Percentiles rank a stretch among this genome's conserved stretches.
These are phyloP conservation scores for Rhabdomys dilectus DNA, from an alignment of 2,113 vertebrate genomes.

Conservation along the genomic window DNA sequence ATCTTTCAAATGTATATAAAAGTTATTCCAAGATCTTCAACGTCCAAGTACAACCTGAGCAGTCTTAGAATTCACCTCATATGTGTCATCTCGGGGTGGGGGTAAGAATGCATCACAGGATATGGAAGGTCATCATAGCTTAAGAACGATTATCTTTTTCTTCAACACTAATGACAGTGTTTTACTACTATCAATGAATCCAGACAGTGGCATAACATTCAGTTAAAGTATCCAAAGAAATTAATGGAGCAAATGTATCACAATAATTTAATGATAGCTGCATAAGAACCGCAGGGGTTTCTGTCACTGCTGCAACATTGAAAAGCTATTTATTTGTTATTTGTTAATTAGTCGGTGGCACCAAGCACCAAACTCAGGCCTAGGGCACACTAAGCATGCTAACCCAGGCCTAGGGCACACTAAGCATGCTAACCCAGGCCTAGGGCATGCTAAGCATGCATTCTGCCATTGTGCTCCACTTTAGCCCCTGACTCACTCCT, in stretches of 20 bases:
- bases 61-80: neutral
- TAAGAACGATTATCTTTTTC: constrained; percentile 2
- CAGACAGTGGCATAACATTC: neutral
- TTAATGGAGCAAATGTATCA: constrained; percentile 17
- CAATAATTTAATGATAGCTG: constrained; percentile 35
- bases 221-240: neutral
- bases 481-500: neutral
- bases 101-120: neutral
- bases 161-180: neutral
- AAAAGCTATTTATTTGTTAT: neutral
- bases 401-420: too few species aligned
- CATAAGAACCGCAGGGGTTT: neutral
- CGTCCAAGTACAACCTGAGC: neutral
- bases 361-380: neutral
- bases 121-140: neutral
- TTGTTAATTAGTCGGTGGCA: neutral
- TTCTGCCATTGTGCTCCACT: neutral
- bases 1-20: constrained; percentile 55
- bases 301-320: constrained; percentile 36
- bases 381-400: neutral
- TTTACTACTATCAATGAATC: neutral
- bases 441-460: neutral
- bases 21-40: neutral
- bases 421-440: too few species aligned
- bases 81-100: neutral